A percentile compares a stretch with the other conserved stretches of the same genome.
Conservation (phyloP, 2,888 invertebrate species). For the Aromia moschata region DNA sequence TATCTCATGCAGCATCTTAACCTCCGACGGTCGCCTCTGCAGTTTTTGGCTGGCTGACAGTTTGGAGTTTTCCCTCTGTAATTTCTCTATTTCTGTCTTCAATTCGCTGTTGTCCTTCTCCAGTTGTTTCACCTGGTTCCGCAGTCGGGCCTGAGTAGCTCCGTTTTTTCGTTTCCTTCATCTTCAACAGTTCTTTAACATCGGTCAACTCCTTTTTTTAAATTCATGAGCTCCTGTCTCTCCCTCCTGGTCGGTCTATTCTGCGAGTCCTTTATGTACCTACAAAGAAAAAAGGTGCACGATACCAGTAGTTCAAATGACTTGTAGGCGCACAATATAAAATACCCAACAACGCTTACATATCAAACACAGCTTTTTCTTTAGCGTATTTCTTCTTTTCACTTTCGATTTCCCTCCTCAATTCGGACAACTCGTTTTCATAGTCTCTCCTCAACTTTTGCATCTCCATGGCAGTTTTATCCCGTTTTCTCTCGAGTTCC, state of each 20-base stretch:
- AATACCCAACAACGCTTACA: constrained; percentile 43
- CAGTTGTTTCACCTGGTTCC: constrained; percentile 77
- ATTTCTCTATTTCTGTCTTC: constrained; percentile 72
- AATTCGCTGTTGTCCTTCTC: constrained; percentile 76
- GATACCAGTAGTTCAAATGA: background rate
- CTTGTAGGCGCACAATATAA: constrained; percentile 1
- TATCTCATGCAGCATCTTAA: constrained; percentile 79
- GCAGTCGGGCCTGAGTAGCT: constrained; percentile 75
- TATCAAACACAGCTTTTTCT: constrained; percentile 66
- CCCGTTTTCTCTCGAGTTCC: constrained; percentile 63
- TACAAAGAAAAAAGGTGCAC: constrained; percentile 32
- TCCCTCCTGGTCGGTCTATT: constrained; percentile 74
- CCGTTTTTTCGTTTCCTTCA: constrained; percentile 80
- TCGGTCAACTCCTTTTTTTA: constrained; percentile 74
- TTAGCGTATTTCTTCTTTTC: constrained; percentile 71
- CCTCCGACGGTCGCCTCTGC: constrained; percentile 69
- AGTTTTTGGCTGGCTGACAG: constrained; percentile 69
- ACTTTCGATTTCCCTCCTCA: constrained; percentile 70
- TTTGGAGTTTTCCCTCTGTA: constrained; percentile 74
- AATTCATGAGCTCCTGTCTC: constrained; percentile 72
- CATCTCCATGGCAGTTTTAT: constrained; percentile 66
- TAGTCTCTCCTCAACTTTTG: constrained; percentile 66
- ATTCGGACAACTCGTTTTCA: constrained; percentile 72
- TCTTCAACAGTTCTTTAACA: constrained; percentile 72
- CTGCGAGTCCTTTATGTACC: constrained; percentile 74